phyloP scores from a whole-genome alignment of 1,140 invertebrate genomes.

The Trichonephila clavipes region DNA sequence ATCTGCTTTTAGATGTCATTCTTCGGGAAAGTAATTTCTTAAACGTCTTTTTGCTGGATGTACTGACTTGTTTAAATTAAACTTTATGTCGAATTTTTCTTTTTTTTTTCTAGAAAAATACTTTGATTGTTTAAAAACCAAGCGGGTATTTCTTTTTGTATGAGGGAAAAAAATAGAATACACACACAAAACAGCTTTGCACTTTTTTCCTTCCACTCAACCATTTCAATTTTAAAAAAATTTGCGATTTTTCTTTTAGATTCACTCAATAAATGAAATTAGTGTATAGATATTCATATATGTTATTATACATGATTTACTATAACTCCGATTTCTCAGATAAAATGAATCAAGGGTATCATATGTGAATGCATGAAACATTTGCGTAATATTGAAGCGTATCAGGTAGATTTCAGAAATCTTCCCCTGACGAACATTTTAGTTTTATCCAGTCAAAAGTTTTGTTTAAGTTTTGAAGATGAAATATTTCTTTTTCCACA shows the following conservation, averaged over 20 bases:
- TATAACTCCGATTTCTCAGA: no score
- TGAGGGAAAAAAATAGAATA: not conserved
- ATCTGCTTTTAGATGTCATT: slow-evolving; percentile 1
- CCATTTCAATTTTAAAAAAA: not conserved
- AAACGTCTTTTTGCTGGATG: not conserved
- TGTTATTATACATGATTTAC: no score
- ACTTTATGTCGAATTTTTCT: not conserved
- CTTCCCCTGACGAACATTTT: no score
- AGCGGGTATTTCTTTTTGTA: not conserved
- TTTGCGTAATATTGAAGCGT: no score
- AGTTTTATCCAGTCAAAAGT: no score
- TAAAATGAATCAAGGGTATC: no score
- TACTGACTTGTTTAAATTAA: not conserved
- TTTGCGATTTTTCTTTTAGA: not conserved
- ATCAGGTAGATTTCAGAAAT: no score
- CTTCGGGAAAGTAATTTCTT: slow-evolving; percentile 5
- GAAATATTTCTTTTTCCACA: no score
- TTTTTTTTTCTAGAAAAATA: not conserved
- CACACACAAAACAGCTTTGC: not conserved
- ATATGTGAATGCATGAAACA: no score
- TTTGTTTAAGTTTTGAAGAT: no score
- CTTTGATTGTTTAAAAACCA: not conserved
- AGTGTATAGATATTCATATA: no score
- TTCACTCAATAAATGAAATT: no score
- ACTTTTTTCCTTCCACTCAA: not conserved